A percentile compares a stretch with the other conserved stretches of the same genome.
phyloP scores from a whole-genome alignment of 2,888 invertebrate species.

The Unio delphinus region DNA sequence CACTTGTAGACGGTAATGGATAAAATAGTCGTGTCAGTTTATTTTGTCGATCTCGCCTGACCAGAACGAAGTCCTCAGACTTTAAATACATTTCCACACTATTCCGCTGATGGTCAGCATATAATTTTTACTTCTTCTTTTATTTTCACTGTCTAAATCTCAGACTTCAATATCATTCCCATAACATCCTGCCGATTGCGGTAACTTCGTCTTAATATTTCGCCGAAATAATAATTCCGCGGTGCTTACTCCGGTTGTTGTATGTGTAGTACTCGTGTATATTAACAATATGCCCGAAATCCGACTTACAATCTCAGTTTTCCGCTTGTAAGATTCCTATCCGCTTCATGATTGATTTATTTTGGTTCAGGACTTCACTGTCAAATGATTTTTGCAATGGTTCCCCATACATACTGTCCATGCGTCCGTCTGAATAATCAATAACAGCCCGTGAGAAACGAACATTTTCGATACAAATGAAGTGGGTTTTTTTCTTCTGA shows the following conservation, averaged over 20 bases:
- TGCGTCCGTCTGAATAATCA: background rate
- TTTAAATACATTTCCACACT: too few species aligned
- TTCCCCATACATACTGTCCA: conserved; percentile 11
- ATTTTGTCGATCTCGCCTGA: too few species aligned
- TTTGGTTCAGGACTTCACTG: background rate
- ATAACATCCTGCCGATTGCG: too few species aligned
- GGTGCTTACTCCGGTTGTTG: background rate
- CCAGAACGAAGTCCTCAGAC: too few species aligned
- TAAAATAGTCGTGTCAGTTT: too few species aligned
- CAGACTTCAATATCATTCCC: too few species aligned
- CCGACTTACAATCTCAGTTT: conserved; percentile 7
- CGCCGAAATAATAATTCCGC: conserved; percentile 18
- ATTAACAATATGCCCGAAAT: conserved; percentile 7
- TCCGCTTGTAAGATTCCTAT: conserved; percentile 14
- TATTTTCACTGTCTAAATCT: too few species aligned
- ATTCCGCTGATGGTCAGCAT: too few species aligned
- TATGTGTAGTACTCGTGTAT: conserved; percentile 15
- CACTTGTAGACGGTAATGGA: too few species aligned
- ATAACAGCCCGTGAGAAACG: background rate
- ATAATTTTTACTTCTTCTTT: too few species aligned
- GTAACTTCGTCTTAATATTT: conserved; percentile 6
- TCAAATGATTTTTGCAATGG: conserved; percentile 9
- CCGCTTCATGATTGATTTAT: conserved; percentile 14
- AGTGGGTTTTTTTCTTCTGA: background rate
- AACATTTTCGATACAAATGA: conserved; percentile 3